Percentiles rank a stretch among this genome's conserved stretches.
Conservation (phyloP, 2,888 invertebrate species). For the Calephelis perditalis region DNA sequence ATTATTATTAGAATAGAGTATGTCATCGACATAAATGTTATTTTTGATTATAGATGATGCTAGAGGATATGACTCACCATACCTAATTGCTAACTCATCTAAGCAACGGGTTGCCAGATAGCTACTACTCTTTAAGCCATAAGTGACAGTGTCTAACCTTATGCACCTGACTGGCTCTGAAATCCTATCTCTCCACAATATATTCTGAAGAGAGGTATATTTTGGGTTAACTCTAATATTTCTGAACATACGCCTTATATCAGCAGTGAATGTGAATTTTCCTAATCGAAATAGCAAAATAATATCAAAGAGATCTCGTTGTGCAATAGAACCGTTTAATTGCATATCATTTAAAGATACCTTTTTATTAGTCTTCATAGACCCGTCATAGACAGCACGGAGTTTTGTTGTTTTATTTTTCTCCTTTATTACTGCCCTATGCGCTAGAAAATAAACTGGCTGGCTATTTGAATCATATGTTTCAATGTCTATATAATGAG, state of each 20-base stretch:
- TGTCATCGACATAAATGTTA: slow-evolving; percentile 24
- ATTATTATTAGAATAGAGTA: no score
- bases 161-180: slow-evolving; percentile 23
- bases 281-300: no score
- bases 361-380: no score
- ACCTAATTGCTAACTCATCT: slow-evolving; percentile 19
- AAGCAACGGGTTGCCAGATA: slow-evolving; percentile 28
- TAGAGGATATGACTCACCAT: slow-evolving; percentile 19
- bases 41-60: slow-evolving; percentile 22
- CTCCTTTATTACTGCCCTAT: no score
- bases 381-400: no score
- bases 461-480: no score
- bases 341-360: no score
- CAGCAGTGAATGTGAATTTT: slow-evolving; percentile 4
- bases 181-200: slow-evolving; percentile 26
- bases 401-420: no score
- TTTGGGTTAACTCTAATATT: slow-evolving; percentile 14
- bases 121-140: slow-evolving; percentile 27
- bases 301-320: no score
- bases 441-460: no score
- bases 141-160: slow-evolving; percentile 27
- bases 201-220: slow-evolving; percentile 28
- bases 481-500: no score
- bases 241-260: slow-evolving; percentile 31
- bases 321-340: no score